Evolutionary conservation across 2,888 invertebrate genomes (phyloP).

Genomic region (Antitype chi): DNA sequence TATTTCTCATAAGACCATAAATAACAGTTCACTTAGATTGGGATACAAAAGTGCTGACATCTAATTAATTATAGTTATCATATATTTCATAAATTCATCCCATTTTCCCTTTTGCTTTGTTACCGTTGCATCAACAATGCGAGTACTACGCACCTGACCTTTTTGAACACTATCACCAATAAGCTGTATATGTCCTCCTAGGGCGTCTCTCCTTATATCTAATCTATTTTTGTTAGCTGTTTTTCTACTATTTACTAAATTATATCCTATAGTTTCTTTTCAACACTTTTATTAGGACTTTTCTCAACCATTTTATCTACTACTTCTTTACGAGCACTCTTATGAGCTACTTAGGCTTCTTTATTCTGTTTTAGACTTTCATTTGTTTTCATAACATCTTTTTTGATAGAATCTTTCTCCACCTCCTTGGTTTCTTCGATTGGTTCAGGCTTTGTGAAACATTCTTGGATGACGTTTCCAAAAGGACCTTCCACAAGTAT

Average conservation of each 20-base stretch:
- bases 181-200: neutral
- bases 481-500: slow-evolving; percentile 43
- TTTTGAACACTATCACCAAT: neutral
- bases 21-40: too few species aligned
- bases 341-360: neutral
- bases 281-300: neutral
- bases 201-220: neutral
- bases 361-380: neutral
- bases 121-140: too few species aligned
- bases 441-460: neutral
- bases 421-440: neutral
- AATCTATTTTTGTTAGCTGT: neutral
- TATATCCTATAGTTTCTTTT: neutral
- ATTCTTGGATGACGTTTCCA: slow-evolving; percentile 3
- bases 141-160: neutral
- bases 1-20: too few species aligned
- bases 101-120: too few species aligned
- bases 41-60: too few species aligned
- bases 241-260: neutral
- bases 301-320: neutral
- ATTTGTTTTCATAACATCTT: neutral
- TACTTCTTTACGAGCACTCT: neutral
- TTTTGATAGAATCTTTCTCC: neutral
- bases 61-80: too few species aligned
- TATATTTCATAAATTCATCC: too few species aligned